Conservation (phyloP, 2,797 vertebrate species). For the Chiloscyllium punctatum region DNA sequence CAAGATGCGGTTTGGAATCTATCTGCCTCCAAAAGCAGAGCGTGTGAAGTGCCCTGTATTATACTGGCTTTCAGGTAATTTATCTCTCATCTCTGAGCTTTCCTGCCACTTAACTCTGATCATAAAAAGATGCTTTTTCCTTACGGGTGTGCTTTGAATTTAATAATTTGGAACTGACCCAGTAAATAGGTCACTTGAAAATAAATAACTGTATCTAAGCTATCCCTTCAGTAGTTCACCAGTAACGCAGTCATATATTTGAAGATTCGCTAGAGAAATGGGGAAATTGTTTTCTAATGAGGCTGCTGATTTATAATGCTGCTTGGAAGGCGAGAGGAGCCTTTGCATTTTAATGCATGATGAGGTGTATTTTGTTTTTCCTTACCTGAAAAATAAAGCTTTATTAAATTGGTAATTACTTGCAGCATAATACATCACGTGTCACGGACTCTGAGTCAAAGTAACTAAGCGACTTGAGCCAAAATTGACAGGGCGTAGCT, state of each 20-base stretch:
- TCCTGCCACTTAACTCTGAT: not conserved
- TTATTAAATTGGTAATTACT: not conserved
- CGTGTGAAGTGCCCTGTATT: slow-evolving; percentile 77
- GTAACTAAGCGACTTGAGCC: not conserved
- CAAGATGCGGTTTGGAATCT: slow-evolving; percentile 92
- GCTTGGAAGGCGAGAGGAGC: not conserved
- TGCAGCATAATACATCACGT: not conserved
- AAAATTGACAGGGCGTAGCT: not conserved
- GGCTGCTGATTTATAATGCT: not conserved
- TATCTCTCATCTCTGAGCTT: not conserved
- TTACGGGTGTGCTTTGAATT: not conserved
- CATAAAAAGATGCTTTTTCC: not conserved
- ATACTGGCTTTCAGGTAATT: slow-evolving; percentile 86
- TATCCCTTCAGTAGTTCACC: not conserved
- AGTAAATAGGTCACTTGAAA: not conserved
- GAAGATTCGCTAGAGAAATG: not conserved
- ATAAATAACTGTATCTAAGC: not conserved
- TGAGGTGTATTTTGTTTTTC: not conserved
- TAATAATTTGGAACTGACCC: not conserved
- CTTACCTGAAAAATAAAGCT: not conserved
- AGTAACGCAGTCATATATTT: not conserved
- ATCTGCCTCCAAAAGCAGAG: slow-evolving; percentile 84
- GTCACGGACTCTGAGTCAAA: not conserved
- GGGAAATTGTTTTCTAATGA: not conserved
- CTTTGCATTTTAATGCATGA: not conserved